Percentiles rank a stretch among this genome's conserved stretches.
phyloP scores from a whole-genome alignment of 2,888 invertebrate genomes.

The Theretra japonica region DNA sequence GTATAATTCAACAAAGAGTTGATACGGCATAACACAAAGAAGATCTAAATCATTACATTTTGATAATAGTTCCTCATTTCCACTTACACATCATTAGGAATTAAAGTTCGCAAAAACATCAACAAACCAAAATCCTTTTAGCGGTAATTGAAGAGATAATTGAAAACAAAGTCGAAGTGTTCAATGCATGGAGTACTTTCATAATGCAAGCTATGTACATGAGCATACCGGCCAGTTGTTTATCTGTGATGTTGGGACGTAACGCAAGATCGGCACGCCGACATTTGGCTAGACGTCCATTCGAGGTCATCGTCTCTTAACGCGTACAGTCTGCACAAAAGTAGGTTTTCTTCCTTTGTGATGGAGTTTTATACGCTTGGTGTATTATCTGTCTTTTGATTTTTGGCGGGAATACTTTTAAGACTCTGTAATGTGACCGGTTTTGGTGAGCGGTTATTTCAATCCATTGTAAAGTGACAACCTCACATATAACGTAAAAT shows the following conservation, averaged over 20 bases:
- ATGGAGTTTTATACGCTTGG: background rate
- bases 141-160: background rate
- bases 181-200: conserved; percentile 16
- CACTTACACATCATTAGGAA: too few relatives aligned
- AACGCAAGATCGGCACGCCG: conserved; percentile 65
- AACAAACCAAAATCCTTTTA: background rate
- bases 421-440: too few relatives aligned
- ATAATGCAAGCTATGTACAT: conserved; percentile 37
- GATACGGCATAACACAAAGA: too few relatives aligned
- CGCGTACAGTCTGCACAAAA: conserved; percentile 55
- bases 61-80: too few relatives aligned
- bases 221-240: conserved; percentile 52
- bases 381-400: background rate
- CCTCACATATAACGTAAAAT: too few relatives aligned
- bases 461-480: too few relatives aligned
- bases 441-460: too few relatives aligned
- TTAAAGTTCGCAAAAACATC: background rate
- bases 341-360: conserved; percentile 36
- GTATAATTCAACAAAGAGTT: too few relatives aligned
- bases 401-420: too few relatives aligned
- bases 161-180: background rate
- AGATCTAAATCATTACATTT: too few relatives aligned
- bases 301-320: conserved; percentile 77
- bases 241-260: conserved; percentile 57
- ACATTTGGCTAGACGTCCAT: conserved; percentile 78